Conservation (phyloP, 2,888 invertebrate species). For the Ganaspis brasiliensis region DNA sequence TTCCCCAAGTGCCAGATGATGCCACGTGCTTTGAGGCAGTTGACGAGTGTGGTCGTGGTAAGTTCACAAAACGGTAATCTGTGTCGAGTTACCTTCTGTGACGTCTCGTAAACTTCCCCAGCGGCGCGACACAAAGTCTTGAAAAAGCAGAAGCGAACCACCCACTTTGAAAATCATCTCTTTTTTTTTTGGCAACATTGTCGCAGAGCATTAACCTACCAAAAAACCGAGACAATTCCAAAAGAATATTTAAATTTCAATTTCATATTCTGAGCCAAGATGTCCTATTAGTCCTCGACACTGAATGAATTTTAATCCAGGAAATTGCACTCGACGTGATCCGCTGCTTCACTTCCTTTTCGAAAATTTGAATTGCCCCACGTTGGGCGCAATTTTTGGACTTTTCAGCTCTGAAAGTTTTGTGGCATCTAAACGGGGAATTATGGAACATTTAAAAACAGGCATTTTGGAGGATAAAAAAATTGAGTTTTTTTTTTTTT, state of each 20-base stretch:
- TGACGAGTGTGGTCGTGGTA: constrained; percentile 50
- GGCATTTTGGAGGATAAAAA: too few species aligned
- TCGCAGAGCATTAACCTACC: too few species aligned
- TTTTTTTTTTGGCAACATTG: too few species aligned
- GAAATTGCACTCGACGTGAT: constrained; percentile 39
- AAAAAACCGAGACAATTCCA: constrained; percentile 5
- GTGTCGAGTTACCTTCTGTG: constrained; percentile 72
- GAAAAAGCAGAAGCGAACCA: not conserved
- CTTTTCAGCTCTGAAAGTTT: too few species aligned
- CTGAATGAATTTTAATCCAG: constrained; percentile 43
- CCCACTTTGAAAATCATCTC: not conserved
- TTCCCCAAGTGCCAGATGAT: not conserved
- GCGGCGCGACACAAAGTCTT: constrained; percentile 64
- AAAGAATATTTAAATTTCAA: constrained; percentile 27
- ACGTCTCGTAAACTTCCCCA: constrained; percentile 69
- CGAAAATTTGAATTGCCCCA: not conserved
- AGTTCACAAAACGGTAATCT: constrained; percentile 71
- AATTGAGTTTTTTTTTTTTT: constrained; percentile 57
- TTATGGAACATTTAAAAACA: too few species aligned
- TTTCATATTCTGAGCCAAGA: constrained; percentile 33
- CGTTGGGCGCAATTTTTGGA: too few species aligned
- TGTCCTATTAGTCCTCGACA: constrained; percentile 17
- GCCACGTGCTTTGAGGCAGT: constrained; percentile 6
- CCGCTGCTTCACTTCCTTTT: constrained; percentile 7
- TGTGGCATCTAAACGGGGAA: too few species aligned